Evolutionary conservation across 2,797 vertebrate species (phyloP).

Genomic region (Picus viridis): DNA sequence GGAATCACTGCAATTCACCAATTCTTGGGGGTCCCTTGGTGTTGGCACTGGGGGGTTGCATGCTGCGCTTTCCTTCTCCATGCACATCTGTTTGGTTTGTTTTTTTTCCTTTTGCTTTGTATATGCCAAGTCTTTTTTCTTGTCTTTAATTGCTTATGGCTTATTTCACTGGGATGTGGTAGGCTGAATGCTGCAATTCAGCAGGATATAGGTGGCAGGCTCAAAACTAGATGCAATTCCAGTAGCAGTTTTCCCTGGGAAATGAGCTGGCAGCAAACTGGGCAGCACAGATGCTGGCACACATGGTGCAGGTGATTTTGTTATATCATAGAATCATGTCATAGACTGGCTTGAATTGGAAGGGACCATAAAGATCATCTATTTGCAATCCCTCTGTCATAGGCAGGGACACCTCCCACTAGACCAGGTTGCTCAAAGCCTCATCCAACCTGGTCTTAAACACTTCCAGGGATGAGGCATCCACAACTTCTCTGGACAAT

Average conservation of each 20-base stretch:
- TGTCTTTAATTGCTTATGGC: neutral
- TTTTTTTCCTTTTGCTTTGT: slow-evolving; percentile 10
- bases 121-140: slow-evolving; percentile 1
- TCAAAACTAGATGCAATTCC: neutral
- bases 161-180: neutral
- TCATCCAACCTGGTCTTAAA: too few relatives aligned
- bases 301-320: neutral
- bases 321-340: too few relatives aligned
- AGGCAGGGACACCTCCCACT: too few relatives aligned
- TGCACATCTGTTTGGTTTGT: neutral
- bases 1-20: neutral
- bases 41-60: slow-evolving; percentile 22
- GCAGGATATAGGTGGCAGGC: neutral
- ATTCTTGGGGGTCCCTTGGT: neutral
- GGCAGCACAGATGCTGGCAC: neutral
- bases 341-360: too few relatives aligned
- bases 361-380: too few relatives aligned
- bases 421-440: too few relatives aligned
- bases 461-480: too few relatives aligned
- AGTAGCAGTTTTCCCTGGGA: neutral
- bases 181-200: neutral
- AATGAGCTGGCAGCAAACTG: too few relatives aligned
- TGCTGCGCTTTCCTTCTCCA: slow-evolving; percentile 43
- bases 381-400: too few relatives aligned
- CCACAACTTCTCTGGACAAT: too few relatives aligned